Conservation (phyloP, 2,888 invertebrate species). For the Tachina lurida region DNA sequence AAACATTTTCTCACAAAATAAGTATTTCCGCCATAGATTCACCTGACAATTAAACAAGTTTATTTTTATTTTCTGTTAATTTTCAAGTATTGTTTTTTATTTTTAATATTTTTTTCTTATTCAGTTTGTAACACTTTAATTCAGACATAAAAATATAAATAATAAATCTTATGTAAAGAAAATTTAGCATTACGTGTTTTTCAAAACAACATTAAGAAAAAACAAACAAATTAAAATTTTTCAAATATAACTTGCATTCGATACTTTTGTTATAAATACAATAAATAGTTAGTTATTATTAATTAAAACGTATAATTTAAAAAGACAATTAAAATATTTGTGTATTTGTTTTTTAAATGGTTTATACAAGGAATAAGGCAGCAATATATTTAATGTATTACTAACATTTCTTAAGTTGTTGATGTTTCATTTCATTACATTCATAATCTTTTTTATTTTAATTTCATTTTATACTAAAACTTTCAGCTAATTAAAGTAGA, state of each 20-base stretch:
- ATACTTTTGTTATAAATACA: constrained; percentile 46
- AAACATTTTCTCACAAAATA: no score
- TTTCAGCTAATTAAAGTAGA: constrained; percentile 71
- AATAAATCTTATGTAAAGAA: constrained; percentile 54
- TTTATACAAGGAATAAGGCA: constrained; percentile 81
- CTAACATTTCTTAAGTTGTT: constrained; percentile 64
- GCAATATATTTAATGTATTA: constrained; percentile 76
- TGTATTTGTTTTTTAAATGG: constrained; percentile 70
- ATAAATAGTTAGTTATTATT: constrained; percentile 35
- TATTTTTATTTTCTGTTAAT: constrained; percentile 57
- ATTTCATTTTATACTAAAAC: constrained; percentile 64
- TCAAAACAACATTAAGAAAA: constrained; percentile 27
- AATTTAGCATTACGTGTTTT: constrained; percentile 42
- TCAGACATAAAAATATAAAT: constrained; percentile 58
- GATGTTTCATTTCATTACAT: constrained; percentile 54
- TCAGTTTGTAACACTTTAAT: constrained; percentile 65
- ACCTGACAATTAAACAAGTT: constrained; percentile 23
- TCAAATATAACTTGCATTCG: constrained; percentile 36
- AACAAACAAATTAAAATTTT: constrained; percentile 55
- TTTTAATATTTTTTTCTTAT: constrained; percentile 56
- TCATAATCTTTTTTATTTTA: constrained; percentile 45
- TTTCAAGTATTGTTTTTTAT: constrained; percentile 55
- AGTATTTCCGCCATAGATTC: background rate
- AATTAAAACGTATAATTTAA: constrained; percentile 49
- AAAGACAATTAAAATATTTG: constrained; percentile 46